Base-by-base conservation (phyloP, 2,888 invertebrate species). In the Monochamus alternatus region DNA sequence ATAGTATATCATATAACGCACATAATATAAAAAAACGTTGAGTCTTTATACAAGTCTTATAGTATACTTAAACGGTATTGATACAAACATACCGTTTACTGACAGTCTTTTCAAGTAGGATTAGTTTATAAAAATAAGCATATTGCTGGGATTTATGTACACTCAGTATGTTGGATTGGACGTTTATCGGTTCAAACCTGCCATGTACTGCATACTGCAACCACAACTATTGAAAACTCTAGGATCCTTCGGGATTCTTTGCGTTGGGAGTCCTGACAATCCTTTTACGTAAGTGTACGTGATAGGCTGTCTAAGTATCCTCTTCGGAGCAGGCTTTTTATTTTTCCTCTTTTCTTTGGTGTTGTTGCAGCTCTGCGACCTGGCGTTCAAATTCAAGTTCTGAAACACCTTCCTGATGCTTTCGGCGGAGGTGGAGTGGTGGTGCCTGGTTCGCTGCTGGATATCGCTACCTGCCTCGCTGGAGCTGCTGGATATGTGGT, bases 221-320 rank as follows among this genome's bases (percentile, higher is more conserved):
- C 85, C 85, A 77, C 88, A 88, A 31, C 84, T 77, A 72, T 82
- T 73, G 12, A 60, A 43, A 32, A 77, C 58, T 47, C 84, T 76
- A 55, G 84, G 83, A 66, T 88, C 91, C 78, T 93, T 91, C 0
- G 96, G 95, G 31, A 96, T 93, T 85, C 96, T 91, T 86, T 95
- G 95, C 0, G 95, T 96, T 7, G 96, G 95, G 72, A 96, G 89
- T 9, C 96, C 96, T 8, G 95, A 95, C 79, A 95, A 91, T 63
- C 96, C 96, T 80, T 93, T 93, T 2, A 95, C 93, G 87, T 96
- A 96, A 8, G 94, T 95, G 87, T 96, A 95, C 0, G 93, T 92
- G 10, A 95, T 93, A 1, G 96, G 96, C 68, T 94, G 92, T 55
- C 96, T 91, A 8, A 96, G 90, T 78, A 96, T 96, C 82, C 94